Evolutionary conservation across 2,888 invertebrate genomes (phyloP).

Genomic region (Lasiommata megera): DNA sequence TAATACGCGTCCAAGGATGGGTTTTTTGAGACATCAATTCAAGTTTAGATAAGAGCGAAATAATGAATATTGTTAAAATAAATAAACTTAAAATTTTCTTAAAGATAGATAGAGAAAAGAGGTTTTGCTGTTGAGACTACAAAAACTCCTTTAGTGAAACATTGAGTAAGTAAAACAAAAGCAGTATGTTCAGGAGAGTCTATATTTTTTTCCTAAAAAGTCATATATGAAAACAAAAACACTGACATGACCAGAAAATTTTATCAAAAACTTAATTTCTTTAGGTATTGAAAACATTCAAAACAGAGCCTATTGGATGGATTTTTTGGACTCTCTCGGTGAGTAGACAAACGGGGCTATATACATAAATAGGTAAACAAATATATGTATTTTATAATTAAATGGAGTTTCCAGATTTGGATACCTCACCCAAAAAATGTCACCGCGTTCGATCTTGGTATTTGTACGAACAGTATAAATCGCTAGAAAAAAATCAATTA

Average conservation of each 20-base stretch:
- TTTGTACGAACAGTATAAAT: conserved; percentile 69
- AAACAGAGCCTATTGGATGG: conserved; percentile 43
- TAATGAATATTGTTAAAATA: too few species aligned
- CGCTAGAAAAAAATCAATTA: conserved; percentile 61
- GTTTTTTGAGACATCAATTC: too few species aligned
- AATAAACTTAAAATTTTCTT: too few species aligned
- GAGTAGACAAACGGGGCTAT: conserved; percentile 27
- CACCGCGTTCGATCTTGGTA: conserved; percentile 70
- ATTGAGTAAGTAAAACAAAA: neutral
- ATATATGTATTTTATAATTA: neutral
- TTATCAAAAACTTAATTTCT: conserved; percentile 7
- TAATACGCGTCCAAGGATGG: too few species aligned
- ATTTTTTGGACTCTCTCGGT: conserved; percentile 64
- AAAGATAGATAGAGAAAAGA: too few species aligned
- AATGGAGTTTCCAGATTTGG: conserved; percentile 49
- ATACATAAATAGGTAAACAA: neutral
- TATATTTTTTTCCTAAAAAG: neutral
- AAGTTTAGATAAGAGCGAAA: too few species aligned
- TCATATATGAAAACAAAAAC: neutral
- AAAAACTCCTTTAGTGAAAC: too few species aligned
- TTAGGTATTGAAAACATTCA: conserved; percentile 12
- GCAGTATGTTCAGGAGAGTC: neutral
- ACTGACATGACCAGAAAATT: neutral
- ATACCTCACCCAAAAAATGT: conserved; percentile 54
- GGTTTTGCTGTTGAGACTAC: too few species aligned